phyloP scores from a whole-genome alignment of 2,797 vertebrate genomes.

The Dromococcyx pavoninus region DNA sequence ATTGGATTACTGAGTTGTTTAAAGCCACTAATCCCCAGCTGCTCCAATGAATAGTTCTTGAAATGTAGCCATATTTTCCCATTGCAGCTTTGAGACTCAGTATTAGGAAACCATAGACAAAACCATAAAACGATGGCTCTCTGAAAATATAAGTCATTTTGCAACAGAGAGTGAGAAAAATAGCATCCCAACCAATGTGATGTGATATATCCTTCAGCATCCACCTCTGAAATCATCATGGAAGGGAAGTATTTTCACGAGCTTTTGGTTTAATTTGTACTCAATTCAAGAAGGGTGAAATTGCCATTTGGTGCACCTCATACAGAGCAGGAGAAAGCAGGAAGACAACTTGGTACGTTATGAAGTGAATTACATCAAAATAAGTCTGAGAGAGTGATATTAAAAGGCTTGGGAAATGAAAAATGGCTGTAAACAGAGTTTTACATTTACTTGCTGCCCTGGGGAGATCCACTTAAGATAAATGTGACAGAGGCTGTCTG shows the following conservation, averaged over 20 bases:
- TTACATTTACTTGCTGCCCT: constrained; percentile 47
- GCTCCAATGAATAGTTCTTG: constrained; percentile 40
- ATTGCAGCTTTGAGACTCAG: background rate
- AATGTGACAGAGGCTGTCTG: constrained; percentile 63
- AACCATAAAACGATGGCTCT: background rate
- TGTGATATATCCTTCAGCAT: background rate
- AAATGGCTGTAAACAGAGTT: constrained; percentile 61
- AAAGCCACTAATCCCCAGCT: constrained; percentile 52
- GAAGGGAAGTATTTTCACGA: background rate
- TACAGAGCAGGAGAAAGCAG: constrained; percentile 4
- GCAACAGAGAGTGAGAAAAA: background rate
- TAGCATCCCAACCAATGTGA: background rate
- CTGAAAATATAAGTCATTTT: constrained; percentile 17
- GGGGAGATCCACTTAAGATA: constrained; percentile 64
- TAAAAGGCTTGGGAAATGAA: constrained; percentile 56
- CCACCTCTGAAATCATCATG: constrained; percentile 7
- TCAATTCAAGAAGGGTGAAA: background rate
- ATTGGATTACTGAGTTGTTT: constrained; percentile 54
- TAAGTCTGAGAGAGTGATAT: constrained; percentile 40
- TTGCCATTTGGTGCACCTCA: background rate
- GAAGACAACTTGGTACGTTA: constrained; percentile 39
- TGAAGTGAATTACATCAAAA: constrained; percentile 49
- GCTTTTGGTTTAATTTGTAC: constrained; percentile 40
- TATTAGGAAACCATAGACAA: constrained; percentile 11
- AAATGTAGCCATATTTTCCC: constrained; percentile 19